These are phyloP conservation scores for Pandemis cinnamomeana DNA, from an alignment of 2,888 invertebrate genomes.

Conservation along the genomic window DNA sequence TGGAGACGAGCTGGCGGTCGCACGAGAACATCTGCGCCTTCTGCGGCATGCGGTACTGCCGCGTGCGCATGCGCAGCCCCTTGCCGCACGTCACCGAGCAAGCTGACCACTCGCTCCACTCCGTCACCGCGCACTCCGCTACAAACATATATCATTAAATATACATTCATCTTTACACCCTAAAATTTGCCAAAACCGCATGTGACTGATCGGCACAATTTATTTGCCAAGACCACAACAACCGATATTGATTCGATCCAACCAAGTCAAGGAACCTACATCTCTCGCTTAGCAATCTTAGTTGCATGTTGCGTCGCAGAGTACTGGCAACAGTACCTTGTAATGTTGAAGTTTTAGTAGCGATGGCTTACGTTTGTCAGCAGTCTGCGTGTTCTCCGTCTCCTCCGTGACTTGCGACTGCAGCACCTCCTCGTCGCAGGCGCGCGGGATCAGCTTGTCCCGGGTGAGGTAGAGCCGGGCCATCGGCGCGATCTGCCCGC, in stretches of 20 bases:
- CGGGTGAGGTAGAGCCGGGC: slow-evolving; percentile 91
- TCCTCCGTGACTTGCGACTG: slow-evolving; percentile 85
- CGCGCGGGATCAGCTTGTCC: slow-evolving; percentile 89
- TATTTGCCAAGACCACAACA: no score
- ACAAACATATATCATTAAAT: slow-evolving; percentile 21
- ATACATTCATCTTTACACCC: no score
- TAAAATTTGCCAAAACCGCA: no score
- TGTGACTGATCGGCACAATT: no score
- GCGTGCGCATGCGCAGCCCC: slow-evolving; percentile 91
- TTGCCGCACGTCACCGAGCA: slow-evolving; percentile 96
- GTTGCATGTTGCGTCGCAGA: no score
- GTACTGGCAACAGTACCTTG: no score
- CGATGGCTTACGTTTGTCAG: slow-evolving; percentile 85
- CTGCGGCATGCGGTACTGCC: slow-evolving; percentile 88
- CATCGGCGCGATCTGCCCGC: slow-evolving; percentile 89
- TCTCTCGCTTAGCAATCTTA: no score
- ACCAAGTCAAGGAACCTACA: no score
- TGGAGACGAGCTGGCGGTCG: slow-evolving; percentile 90
- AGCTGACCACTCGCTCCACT: slow-evolving; percentile 90
- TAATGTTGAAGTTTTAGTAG: background rate
- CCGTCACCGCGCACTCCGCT: slow-evolving; percentile 92
- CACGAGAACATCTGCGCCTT: slow-evolving; percentile 89
- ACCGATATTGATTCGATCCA: no score
- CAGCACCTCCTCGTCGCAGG: slow-evolving; percentile 88
- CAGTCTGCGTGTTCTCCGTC: slow-evolving; percentile 88